Evolutionary conservation across 2,797 vertebrate species (phyloP).

Genomic region (Scolopax rusticola): DNA sequence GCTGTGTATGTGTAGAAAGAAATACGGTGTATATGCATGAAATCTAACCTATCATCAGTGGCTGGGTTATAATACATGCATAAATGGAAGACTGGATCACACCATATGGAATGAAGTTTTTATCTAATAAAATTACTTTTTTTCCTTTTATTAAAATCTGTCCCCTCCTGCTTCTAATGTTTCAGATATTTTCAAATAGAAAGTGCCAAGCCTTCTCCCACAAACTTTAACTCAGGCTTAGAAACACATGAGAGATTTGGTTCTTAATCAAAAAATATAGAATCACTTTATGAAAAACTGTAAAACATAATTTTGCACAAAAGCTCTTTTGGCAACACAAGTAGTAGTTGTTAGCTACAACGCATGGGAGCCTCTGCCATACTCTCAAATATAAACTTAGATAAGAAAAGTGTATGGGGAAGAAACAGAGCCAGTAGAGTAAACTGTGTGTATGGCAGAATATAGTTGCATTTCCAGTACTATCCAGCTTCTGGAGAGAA

Average conservation of each 20-base stretch:
- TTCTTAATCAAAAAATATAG: constrained; percentile 59
- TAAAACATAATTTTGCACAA: constrained; percentile 71
- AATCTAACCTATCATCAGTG: neutral
- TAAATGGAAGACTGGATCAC: constrained; percentile 31
- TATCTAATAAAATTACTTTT: neutral
- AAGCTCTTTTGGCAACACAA: constrained; percentile 66
- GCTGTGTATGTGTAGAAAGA: neutral
- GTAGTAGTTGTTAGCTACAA: constrained; percentile 14
- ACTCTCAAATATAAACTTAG: constrained; percentile 17
- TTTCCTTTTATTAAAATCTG: constrained; percentile 16
- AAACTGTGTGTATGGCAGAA: constrained; percentile 23
- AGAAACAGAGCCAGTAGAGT: neutral
- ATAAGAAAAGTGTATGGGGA: neutral
- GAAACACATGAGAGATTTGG: neutral
- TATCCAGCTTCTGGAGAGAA: constrained; percentile 2
- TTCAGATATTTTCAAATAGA: constrained; percentile 36
- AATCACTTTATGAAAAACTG: constrained; percentile 52
- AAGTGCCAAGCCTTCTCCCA: constrained; percentile 42
- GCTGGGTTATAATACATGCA: neutral
- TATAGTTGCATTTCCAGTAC: constrained; percentile 2
- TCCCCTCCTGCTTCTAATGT: constrained; percentile 8
- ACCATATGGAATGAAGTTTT: neutral
- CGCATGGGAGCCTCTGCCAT: neutral
- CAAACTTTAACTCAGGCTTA: constrained; percentile 17
- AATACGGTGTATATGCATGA: neutral